Evolutionary conservation across 1,140 invertebrate species (phyloP), one percentile per base, ranked within the genome.

Genomic region (Drosophila rufa): DNA sequence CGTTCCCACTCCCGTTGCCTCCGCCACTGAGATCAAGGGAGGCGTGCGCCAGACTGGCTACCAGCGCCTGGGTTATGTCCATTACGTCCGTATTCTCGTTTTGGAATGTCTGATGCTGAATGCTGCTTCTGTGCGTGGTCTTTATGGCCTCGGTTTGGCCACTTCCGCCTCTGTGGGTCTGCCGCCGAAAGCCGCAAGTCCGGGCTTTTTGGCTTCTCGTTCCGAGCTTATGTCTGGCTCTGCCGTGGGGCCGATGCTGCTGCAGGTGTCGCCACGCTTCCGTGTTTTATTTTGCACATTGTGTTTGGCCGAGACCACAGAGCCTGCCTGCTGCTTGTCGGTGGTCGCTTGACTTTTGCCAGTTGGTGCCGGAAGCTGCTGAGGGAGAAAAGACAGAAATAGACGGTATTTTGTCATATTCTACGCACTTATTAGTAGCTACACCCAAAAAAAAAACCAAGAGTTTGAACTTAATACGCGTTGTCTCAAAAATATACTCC

Each of bases 241-340:
- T 36, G 56, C 14, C 42, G 46, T 33, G 15, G n/a, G 6, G 45
- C 19, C 12, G 36, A 48, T 40, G 58, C 17, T 58, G 69, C 15
- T 61, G 57, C 36, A 67, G 69, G 43, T 48, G 68, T 30, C 70
- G 67, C 77, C 85, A 73, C 79, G 69, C 70, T 69, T 51, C 62
- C 80, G 66, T 79, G 78, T 79, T 89, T 90, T 90, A 82, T 90
- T 85, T 76, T 79, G 60, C 84, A 85, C 84, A 89, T 89, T 79
- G 80, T 89, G 76, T 79, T 75, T 55, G 61, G 77, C 57, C 68
- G 51, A 25, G 46, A 75, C 80, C 84, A 77, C 83, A 74, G 61
- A 67, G 51, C 47, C 55, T 62, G 51, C 55, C 22, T 25, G 22
- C 22, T 25, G 22, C 22, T 25, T 48, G 46, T 25, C 59, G 38